Evolutionary conservation across 2,888 invertebrate species (phyloP).

Genomic region (Noctuana brunneofusca): DNA sequence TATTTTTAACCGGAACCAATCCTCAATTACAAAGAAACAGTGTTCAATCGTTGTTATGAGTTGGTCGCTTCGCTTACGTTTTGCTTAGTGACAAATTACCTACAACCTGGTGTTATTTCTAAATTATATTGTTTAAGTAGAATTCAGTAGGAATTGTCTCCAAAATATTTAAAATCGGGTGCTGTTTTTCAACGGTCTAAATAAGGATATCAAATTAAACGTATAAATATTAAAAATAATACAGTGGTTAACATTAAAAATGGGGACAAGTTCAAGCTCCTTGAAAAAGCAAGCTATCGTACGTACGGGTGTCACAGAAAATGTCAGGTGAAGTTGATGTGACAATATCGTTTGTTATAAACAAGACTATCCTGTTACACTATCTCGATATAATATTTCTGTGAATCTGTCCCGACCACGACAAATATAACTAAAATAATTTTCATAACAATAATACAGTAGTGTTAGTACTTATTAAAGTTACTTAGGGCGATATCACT

Average conservation of each 20-base stretch:
- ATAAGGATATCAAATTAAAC: not conserved
- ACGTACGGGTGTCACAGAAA: constrained; percentile 22
- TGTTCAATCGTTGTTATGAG: not conserved
- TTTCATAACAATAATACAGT: too few relatives aligned
- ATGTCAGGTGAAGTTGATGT: constrained; percentile 20
- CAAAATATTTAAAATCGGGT: not conserved
- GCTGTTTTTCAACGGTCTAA: not conserved
- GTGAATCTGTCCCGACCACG: too few relatives aligned
- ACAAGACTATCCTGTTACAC: not conserved
- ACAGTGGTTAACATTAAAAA: constrained; percentile 22
- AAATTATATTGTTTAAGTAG: not conserved
- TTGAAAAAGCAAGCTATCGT: constrained; percentile 20
- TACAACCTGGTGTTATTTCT: not conserved
- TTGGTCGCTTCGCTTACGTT: not conserved
- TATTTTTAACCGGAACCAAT: not conserved
- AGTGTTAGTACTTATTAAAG: too few relatives aligned
- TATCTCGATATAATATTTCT: too few relatives aligned
- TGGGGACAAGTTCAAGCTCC: constrained; percentile 28
- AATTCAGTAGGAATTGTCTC: too few relatives aligned
- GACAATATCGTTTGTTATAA: not conserved
- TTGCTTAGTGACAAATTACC: not conserved
- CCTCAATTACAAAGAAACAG: not conserved
- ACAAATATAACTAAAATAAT: too few relatives aligned
- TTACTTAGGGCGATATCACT: too few relatives aligned
- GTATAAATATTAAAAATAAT: constrained; percentile 7